These are phyloP conservation scores for Blastobasis adustella DNA, from an alignment of 2,888 invertebrate genomes.

Conservation along the genomic window DNA sequence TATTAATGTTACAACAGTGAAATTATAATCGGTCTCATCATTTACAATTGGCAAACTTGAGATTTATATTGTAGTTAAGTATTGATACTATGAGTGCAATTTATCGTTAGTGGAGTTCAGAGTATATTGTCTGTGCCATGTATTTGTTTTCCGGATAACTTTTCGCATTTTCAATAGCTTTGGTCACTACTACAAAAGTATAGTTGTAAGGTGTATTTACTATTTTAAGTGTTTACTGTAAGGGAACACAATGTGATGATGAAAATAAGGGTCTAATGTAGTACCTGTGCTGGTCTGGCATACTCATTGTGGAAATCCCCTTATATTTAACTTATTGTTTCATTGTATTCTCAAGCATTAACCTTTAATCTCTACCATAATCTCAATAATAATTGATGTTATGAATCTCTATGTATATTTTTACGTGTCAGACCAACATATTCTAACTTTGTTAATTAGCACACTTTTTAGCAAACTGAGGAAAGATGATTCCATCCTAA, in stretches of 20 bases:
- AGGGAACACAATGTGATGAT: constrained; percentile 68
- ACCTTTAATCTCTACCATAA: not conserved
- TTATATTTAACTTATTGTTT: not conserved
- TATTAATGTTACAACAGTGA: constrained; percentile 4
- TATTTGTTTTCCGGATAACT: constrained; percentile 27
- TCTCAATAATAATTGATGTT: not conserved
- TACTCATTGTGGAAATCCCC: constrained; percentile 38
- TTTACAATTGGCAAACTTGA: constrained; percentile 17
- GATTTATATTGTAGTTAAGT: constrained; percentile 18
- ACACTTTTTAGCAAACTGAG: constrained; percentile 51
- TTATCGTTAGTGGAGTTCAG: constrained; percentile 36
- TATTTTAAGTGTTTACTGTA: constrained; percentile 31
- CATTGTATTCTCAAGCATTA: not conserved
- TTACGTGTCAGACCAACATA: constrained; percentile 41
- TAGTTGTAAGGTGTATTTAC: constrained; percentile 26
- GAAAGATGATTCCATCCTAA: constrained; percentile 69
- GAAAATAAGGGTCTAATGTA: constrained; percentile 61
- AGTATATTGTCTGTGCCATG: constrained; percentile 46
- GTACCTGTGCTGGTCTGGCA: constrained; percentile 56
- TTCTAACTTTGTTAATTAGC: constrained; percentile 40
- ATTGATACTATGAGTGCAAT: constrained; percentile 40
- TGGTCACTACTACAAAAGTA: constrained; percentile 16
- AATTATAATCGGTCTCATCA: constrained; percentile 7
- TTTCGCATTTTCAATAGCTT: constrained; percentile 17
- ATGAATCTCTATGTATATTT: not conserved